Evolutionary conservation across 2,888 invertebrate genomes (phyloP).

Genomic region (Nymphalis urticae): DNA sequence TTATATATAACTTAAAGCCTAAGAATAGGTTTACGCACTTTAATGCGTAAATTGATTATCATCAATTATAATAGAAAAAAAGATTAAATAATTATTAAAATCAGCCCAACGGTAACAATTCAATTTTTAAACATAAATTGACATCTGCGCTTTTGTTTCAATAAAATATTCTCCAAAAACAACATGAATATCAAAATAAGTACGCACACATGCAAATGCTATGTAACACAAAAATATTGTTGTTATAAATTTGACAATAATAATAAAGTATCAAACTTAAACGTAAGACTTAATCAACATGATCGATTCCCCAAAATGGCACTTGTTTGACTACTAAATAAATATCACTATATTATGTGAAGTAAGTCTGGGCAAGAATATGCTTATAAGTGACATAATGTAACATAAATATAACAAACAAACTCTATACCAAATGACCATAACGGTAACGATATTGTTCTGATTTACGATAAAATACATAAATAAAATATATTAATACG

Average conservation of each 20-base stretch:
- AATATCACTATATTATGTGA: constrained; percentile 33
- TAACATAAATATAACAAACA: not conserved
- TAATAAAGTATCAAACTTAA: constrained; percentile 1
- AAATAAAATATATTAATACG: constrained; percentile 5
- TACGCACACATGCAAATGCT: constrained; percentile 5
- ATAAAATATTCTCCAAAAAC: not conserved
- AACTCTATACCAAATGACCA: not conserved
- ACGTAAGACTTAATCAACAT: constrained; percentile 14
- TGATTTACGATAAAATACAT: constrained; percentile 13
- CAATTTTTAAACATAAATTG: not conserved
- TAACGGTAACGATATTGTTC: not conserved
- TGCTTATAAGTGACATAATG: not conserved
- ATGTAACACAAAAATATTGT: not conserved
- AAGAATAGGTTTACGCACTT: constrained; percentile 17
- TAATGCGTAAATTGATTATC: constrained; percentile 13
- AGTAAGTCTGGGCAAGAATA: constrained; percentile 38
- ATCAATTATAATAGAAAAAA: not conserved
- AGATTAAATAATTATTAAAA: not conserved
- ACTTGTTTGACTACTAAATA: constrained; percentile 33
- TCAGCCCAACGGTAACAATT: constrained; percentile 6
- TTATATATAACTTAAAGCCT: constrained; percentile 21
- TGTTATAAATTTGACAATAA: not conserved
- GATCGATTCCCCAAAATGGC: constrained; percentile 33
- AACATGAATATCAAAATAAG: not conserved
- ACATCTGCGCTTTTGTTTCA: not conserved